Evolutionary conservation across 92 coral and sea anemone genomes (phyloP).

Genomic region (Nematostella vectensis): DNA sequence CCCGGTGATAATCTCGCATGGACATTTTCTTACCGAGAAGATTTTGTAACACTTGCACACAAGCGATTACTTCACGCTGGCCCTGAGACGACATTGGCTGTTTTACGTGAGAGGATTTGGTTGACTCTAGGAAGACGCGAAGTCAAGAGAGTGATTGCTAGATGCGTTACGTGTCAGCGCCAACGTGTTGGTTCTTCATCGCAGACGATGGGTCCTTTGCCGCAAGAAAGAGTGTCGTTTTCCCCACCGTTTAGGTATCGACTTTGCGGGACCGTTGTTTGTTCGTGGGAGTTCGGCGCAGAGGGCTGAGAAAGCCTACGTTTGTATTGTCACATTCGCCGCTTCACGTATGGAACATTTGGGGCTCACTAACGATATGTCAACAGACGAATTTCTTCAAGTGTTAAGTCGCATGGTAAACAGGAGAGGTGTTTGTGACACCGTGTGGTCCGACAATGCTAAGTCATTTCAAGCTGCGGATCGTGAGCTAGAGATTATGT

Average conservation of each 20-base stretch:
- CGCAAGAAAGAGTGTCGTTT: conserved; percentile 24
- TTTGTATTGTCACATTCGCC: conserved; percentile 30
- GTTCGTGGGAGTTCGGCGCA: conserved; percentile 1
- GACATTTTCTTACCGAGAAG: conserved; percentile 2
- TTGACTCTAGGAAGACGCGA: too few relatives aligned
- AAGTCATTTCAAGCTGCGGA: conserved; percentile 27
- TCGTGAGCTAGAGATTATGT: conserved; percentile 5
- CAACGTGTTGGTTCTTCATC: conserved; percentile 4
- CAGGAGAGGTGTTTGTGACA: conserved; percentile 21
- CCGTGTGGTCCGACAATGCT: conserved; percentile 37
- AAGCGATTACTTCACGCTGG: too few relatives aligned
- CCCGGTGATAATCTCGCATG: conserved; percentile 25
- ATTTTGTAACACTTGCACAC: too few relatives aligned
- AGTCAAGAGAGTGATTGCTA: too few relatives aligned
- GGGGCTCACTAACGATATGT: conserved; percentile 19
- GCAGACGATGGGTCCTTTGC: conserved; percentile 34
- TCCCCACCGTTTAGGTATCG: conserved; percentile 25
- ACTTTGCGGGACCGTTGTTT: conserved; percentile 21
- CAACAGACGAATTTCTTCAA: conserved; percentile 36
- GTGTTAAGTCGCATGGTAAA: conserved; percentile 23
- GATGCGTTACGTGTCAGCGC: too few relatives aligned
- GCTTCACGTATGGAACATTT: conserved; percentile 26
- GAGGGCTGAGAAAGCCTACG: conserved; percentile 13
- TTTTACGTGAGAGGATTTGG: too few relatives aligned
- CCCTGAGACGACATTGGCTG: too few relatives aligned